Evolutionary conservation across 2,797 vertebrate species (phyloP), one percentile per base, ranked within the genome.

Genomic region (Cryptoblepharus egeriae): DNA sequence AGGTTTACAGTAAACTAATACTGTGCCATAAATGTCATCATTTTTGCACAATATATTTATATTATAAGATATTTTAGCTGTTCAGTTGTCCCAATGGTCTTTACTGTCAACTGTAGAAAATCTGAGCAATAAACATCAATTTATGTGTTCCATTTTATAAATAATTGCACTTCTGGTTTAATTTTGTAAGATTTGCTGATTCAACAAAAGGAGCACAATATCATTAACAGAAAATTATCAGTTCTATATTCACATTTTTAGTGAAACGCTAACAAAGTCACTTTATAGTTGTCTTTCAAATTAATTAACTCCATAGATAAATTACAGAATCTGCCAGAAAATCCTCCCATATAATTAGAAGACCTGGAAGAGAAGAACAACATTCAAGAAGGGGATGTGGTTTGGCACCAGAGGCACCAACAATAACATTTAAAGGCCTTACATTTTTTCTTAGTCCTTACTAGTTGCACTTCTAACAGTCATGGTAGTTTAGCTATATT

Each of bases 161-260:
- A 18, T n/a, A 68, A 82, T 24, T 76, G 52, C 58, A 26, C 37
- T n/a, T n/a, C 57, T 57, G 22, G 32, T 37, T 61, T 76, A 75
- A 69, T 49, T 69, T 49, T 74, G 18, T 32, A 22, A 39, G 28
- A 78, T 55, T 22, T 5, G 0, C 37, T 67, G 77, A 49, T 32
- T 64, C 57, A 57, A 42, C 2, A 76, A 58, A 3, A 0, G 16
- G 75, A 85, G 7, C n/a, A 20, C n/a, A 64, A 55, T 63, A 64
- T 0, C 0, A 85, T n/a, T 28, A 32, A 85, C 73, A 85, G 0
- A 78, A 1, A 15, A 22, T 49, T 28, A 80, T 30, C 83, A 55
- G 63, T 37, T 30, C 85, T 8, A n/a, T 72, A 32, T 78, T 87
- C 89, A 18, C 15, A 30, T 90, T 84, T 45, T 61, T 5, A 4